Evolutionary conservation across 1,140 invertebrate species (phyloP).

Genomic region (Phenacoccus solenopsis): DNA sequence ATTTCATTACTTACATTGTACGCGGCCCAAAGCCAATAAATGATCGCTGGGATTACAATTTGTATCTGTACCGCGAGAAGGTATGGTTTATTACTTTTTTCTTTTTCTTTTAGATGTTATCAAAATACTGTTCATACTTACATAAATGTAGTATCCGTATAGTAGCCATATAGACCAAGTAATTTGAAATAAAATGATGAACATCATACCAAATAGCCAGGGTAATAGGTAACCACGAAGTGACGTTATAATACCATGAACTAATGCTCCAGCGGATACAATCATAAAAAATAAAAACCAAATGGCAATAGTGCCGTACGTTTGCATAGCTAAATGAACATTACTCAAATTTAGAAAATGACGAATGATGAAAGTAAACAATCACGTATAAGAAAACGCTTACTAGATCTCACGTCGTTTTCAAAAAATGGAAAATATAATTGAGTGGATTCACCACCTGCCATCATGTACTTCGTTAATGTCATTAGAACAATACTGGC

Average conservation of each 20-base stretch:
- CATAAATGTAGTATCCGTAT: slow-evolving; percentile 81
- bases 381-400: slow-evolving; percentile 32
- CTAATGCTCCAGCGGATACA: slow-evolving; percentile 46
- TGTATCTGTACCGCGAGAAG: slow-evolving; percentile 10
- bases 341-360: slow-evolving; percentile 20
- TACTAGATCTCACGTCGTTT: slow-evolving; percentile 62
- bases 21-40: slow-evolving; percentile 20
- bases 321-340: slow-evolving; percentile 52
- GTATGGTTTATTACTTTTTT: background rate
- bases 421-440: slow-evolving; percentile 78
- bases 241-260: slow-evolving; percentile 45
- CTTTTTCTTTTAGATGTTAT: background rate
- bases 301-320: slow-evolving; percentile 57
- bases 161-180: slow-evolving; percentile 69
- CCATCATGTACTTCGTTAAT: slow-evolving; percentile 56
- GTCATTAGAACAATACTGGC: slow-evolving; percentile 60
- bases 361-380: slow-evolving; percentile 4
- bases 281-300: slow-evolving; percentile 57
- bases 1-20: slow-evolving; percentile 16
- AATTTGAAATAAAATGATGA: slow-evolving; percentile 60
- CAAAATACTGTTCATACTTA: slow-evolving; percentile 23
- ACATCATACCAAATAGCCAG: slow-evolving; percentile 57
- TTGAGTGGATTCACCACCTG: slow-evolving; percentile 71
- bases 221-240: slow-evolving; percentile 65
- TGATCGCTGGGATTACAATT: slow-evolving; percentile 19